Conservation (phyloP, 2,113 vertebrate genomes). For the Hypomesus transpacificus region DNA sequence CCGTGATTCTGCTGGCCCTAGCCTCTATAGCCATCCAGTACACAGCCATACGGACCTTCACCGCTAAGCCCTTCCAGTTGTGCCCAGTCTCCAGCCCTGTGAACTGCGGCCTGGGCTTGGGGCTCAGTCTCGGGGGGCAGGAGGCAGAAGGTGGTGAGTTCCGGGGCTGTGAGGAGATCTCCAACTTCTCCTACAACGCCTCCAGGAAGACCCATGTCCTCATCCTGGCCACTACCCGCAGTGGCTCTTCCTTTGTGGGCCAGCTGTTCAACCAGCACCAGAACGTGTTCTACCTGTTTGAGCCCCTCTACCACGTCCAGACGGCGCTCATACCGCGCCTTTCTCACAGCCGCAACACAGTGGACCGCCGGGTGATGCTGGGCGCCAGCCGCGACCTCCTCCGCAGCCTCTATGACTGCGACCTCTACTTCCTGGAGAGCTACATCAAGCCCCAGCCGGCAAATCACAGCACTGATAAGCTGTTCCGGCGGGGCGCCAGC, state of each 20-base stretch:
- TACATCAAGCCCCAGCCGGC: slow-evolving; percentile 88
- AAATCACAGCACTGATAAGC: slow-evolving; percentile 85
- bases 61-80: slow-evolving; percentile 80
- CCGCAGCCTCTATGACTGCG: slow-evolving; percentile 86
- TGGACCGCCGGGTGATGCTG: slow-evolving; percentile 82
- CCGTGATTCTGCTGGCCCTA: slow-evolving; percentile 88
- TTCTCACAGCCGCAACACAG: slow-evolving; percentile 76
- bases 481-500: slow-evolving; percentile 90
- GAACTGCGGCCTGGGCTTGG: slow-evolving; percentile 72
- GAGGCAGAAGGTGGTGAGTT: slow-evolving; percentile 61
- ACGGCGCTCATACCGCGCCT: slow-evolving; percentile 84
- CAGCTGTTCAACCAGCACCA: slow-evolving; percentile 95
- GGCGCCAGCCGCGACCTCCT: slow-evolving; percentile 88
- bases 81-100: slow-evolving; percentile 64
- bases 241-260: slow-evolving; percentile 89
- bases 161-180: slow-evolving; percentile 75
- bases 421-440: slow-evolving; percentile 87
- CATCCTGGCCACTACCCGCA: slow-evolving; percentile 91
- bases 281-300: slow-evolving; percentile 92
- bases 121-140: slow-evolving; percentile 35
- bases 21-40: slow-evolving; percentile 92
- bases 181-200: slow-evolving; percentile 67
- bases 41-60: slow-evolving; percentile 89
- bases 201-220: slow-evolving; percentile 86
- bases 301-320: slow-evolving; percentile 93